Evolutionary conservation across 2,113 vertebrate species (phyloP).

Genomic region (Nesoenas mayeri): DNA sequence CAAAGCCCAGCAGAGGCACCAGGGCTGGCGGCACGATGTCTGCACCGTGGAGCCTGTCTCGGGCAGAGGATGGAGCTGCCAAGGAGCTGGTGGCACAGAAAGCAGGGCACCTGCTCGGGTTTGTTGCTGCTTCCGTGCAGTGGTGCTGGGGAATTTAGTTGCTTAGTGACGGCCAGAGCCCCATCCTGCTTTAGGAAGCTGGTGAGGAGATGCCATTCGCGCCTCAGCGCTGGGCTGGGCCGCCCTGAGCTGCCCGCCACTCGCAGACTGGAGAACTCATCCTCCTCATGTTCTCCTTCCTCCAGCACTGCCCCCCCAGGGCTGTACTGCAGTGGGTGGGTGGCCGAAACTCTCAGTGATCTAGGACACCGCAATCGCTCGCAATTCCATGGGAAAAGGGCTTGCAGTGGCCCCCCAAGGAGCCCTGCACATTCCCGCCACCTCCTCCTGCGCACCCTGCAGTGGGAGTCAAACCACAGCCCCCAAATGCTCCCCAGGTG

Average conservation of each 20-base stretch:
- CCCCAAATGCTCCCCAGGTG: not conserved
- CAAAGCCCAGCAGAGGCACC: not conserved
- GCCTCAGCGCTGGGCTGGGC: not conserved
- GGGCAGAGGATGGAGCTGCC: not conserved
- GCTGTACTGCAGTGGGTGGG: not conserved
- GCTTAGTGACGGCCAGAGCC: not conserved
- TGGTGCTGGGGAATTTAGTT: not conserved
- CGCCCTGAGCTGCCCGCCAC: not conserved
- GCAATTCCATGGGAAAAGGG: not conserved
- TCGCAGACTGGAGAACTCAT: not conserved
- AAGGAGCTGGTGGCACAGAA: not conserved
- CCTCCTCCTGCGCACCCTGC: not conserved
- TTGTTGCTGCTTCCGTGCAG: not conserved
- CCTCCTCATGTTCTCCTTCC: not conserved
- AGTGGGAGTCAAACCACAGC: not conserved
- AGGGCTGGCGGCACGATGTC: fast-evolving
- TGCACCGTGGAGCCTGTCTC: not conserved
- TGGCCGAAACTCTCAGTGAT: not conserved
- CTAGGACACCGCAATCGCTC: not conserved
- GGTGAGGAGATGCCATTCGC: not conserved
- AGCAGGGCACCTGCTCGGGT: not conserved
- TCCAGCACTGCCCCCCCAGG: not conserved
- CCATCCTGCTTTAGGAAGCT: not conserved
- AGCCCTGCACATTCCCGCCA: not conserved
- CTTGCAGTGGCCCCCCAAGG: fast-evolving